phyloP scores from a whole-genome alignment of 2,797 vertebrate genomes.

The Odontamblyopus rebecca region DNA sequence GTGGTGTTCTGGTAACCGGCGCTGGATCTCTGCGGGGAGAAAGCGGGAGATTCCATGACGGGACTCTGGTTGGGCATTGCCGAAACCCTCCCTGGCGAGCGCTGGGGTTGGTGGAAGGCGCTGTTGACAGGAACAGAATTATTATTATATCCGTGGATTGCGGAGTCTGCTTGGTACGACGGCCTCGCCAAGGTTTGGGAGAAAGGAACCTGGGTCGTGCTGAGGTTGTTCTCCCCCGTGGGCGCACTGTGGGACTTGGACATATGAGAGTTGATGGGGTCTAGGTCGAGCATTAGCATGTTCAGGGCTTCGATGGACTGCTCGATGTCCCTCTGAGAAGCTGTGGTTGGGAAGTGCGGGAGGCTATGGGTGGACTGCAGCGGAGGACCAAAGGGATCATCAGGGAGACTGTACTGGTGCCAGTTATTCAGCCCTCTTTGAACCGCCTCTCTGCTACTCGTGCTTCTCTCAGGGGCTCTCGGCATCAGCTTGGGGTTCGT shows the following conservation, averaged over 20 bases:
- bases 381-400: slow-evolving; percentile 76
- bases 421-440: slow-evolving; percentile 91
- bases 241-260: slow-evolving; percentile 91
- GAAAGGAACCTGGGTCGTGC: slow-evolving; percentile 76
- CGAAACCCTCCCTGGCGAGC: slow-evolving; percentile 52
- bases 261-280: slow-evolving; percentile 79
- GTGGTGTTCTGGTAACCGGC: slow-evolving; percentile 61
- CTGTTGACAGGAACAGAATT: slow-evolving; percentile 58
- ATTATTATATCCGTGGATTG: slow-evolving; percentile 73
- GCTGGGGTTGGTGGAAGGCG: slow-evolving; percentile 62
- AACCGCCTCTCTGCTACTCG: slow-evolving; percentile 93
- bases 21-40: slow-evolving; percentile 66
- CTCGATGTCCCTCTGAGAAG: slow-evolving; percentile 90
- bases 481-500: slow-evolving; percentile 76
- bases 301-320: slow-evolving; percentile 94
- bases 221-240: slow-evolving; percentile 74
- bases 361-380: slow-evolving; percentile 81
- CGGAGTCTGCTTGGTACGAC: slow-evolving; percentile 77
- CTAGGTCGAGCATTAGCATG: slow-evolving; percentile 94
- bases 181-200: slow-evolving; percentile 73
- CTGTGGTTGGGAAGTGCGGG: slow-evolving; percentile 83
- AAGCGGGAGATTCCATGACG: slow-evolving; percentile 64
- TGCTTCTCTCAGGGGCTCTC: slow-evolving; percentile 88
- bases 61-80: slow-evolving; percentile 69
- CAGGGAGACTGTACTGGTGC: slow-evolving; percentile 87